Evolutionary conservation across 2,797 vertebrate genomes (phyloP).

Genomic region (Sebastes trivittatus): DNA sequence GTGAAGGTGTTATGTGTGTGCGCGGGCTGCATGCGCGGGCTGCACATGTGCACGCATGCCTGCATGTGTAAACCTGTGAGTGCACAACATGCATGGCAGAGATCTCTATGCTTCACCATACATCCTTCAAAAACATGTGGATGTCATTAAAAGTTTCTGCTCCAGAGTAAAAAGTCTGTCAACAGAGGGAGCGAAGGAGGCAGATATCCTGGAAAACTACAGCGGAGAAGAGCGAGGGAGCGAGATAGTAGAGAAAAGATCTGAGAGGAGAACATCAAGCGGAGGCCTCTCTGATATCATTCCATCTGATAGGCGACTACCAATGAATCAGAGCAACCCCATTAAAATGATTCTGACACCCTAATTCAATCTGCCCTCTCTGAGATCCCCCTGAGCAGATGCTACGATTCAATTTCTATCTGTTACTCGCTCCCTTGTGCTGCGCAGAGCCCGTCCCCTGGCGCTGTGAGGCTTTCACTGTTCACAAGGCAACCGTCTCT

Average conservation of each 20-base stretch:
- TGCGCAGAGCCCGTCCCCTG: slow-evolving; percentile 48
- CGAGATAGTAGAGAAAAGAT: slow-evolving; percentile 29
- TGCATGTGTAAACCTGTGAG: slow-evolving; percentile 35
- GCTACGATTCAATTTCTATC: slow-evolving; percentile 75
- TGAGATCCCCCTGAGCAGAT: slow-evolving; percentile 72
- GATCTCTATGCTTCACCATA: slow-evolving; percentile 15
- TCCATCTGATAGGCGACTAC: slow-evolving; percentile 65
- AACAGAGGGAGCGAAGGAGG: slow-evolving; percentile 38
- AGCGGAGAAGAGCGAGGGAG: slow-evolving; percentile 2
- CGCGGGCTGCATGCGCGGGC: not conserved
- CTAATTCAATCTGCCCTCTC: slow-evolving; percentile 77
- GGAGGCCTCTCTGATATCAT: slow-evolving; percentile 51
- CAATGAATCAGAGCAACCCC: slow-evolving; percentile 67
- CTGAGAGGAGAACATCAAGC: slow-evolving; percentile 51
- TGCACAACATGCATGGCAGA: not conserved
- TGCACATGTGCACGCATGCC: not conserved
- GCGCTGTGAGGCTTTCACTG: slow-evolving; percentile 36
- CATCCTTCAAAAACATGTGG: slow-evolving; percentile 70
- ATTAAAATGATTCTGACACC: slow-evolving; percentile 75
- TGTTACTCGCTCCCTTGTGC: slow-evolving; percentile 65
- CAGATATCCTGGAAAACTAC: slow-evolving; percentile 34
- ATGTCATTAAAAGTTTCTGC: slow-evolving; percentile 73
- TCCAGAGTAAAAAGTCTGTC: slow-evolving; percentile 52
- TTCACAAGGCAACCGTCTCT: slow-evolving; percentile 51
- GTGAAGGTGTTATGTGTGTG: not conserved